Percentiles rank a stretch among this genome's conserved stretches.
Evolutionary conservation across 2,797 vertebrate species (phyloP).

Genomic region (Artibeus lituratus): DNA sequence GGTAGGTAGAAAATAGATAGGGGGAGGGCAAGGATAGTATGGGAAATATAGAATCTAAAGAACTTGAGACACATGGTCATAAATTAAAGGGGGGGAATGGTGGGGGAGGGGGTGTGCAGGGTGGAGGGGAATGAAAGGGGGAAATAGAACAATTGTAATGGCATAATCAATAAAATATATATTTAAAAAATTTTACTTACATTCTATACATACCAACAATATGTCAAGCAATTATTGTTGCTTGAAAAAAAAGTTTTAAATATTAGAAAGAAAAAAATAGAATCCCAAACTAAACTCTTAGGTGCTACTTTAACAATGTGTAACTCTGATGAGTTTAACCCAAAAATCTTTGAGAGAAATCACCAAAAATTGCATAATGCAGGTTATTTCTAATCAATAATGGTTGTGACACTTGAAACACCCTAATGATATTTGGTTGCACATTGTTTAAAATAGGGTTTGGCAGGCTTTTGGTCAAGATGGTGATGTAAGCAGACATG

Average conservation of each 20-base stretch:
- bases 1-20: too few relatives aligned
- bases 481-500: too few relatives aligned
- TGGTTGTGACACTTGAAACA: slow-evolving; percentile 69
- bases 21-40: too few relatives aligned
- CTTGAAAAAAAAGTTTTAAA: slow-evolving; percentile 68
- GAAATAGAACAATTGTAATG: too few relatives aligned
- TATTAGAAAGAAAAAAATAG: slow-evolving; percentile 47
- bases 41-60: too few relatives aligned
- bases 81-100: too few relatives aligned
- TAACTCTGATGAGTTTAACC: slow-evolving; percentile 79
- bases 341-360: slow-evolving; percentile 78
- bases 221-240: slow-evolving; percentile 80
- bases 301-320: slow-evolving; percentile 80
- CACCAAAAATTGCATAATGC: slow-evolving; percentile 77
- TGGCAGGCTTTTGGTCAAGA: too few relatives aligned
- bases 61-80: too few relatives aligned
- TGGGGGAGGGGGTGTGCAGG: too few relatives aligned
- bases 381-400: slow-evolving; percentile 70
- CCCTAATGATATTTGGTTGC: slow-evolving; percentile 42
- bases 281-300: slow-evolving; percentile 80
- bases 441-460: slow-evolving; percentile 72
- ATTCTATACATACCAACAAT: slow-evolving; percentile 66
- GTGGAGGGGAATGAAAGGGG: too few relatives aligned
- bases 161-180: too few relatives aligned
- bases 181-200: too few relatives aligned